Conservation (phyloP, 2,888 invertebrate species). For the Hemistola chrysoprasaria region DNA sequence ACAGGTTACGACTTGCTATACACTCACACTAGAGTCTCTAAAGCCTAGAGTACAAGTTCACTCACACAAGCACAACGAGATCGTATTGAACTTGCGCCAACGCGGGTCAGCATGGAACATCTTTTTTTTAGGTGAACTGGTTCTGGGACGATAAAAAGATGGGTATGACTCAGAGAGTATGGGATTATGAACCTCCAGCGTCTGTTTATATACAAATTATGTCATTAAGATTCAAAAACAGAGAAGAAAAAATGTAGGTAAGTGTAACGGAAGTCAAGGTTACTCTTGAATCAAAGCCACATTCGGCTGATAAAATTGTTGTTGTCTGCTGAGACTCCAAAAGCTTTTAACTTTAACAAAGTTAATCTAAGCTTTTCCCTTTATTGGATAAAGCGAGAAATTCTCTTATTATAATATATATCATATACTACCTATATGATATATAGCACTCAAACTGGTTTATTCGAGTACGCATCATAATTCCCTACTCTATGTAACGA, state of each 20-base stretch:
- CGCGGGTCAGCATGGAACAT: conserved; percentile 68
- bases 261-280: background rate
- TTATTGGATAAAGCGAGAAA: too few species aligned
- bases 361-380: too few species aligned
- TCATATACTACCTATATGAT: too few species aligned
- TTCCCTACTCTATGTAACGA: conserved; percentile 4
- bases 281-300: background rate
- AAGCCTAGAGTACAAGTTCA: conserved; percentile 30
- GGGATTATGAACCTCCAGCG: conserved; percentile 18
- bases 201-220: conserved; percentile 29
- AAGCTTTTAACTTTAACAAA: too few species aligned
- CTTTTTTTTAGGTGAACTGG: conserved; percentile 66
- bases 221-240: conserved; percentile 12
- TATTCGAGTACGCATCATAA: conserved; percentile 3
- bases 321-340: too few species aligned
- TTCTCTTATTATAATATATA: too few species aligned
- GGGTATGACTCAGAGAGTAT: conserved; percentile 64
- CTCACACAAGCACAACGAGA: conserved; percentile 38
- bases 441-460: too few species aligned
- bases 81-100: conserved; percentile 48
- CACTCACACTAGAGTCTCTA: conserved; percentile 48
- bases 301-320: too few species aligned
- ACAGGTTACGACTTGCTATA: conserved; percentile 71
- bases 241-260: too few species aligned
- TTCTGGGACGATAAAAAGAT: conserved; percentile 66